Evolutionary conservation across 2,888 invertebrate species (phyloP).

Genomic region (Dryocosmus kuriphilus): DNA sequence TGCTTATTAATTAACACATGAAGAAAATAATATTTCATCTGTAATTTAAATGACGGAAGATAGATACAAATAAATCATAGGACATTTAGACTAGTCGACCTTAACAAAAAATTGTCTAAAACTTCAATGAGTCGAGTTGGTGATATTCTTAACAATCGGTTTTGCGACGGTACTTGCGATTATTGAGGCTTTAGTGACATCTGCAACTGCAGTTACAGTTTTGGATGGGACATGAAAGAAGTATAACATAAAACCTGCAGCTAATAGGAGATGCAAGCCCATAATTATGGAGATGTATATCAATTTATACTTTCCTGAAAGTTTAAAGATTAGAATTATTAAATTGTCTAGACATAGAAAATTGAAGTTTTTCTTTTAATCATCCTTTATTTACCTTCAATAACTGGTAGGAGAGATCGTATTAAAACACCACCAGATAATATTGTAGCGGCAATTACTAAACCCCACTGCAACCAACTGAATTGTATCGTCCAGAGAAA

Average conservation of each 20-base stretch:
- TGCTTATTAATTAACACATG: neutral
- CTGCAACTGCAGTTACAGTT: neutral
- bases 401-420: conserved; percentile 88
- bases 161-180: conserved; percentile 33
- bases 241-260: conserved; percentile 91
- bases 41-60: neutral
- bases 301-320: conserved; percentile 80
- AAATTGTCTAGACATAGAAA: neutral
- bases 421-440: conserved; percentile 93
- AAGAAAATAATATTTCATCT: conserved; percentile 8
- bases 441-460: conserved; percentile 89
- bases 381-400: conserved; percentile 74
- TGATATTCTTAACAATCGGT: neutral
- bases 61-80: neutral
- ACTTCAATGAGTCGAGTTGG: conserved; percentile 1
- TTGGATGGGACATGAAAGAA: conserved; percentile 83
- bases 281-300: conserved; percentile 84
- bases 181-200: conserved; percentile 22
- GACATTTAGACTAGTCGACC: conserved; percentile 24
- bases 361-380: neutral
- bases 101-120: neutral
- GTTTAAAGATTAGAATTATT: conserved; percentile 35
- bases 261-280: conserved; percentile 88
- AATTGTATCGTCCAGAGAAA: conserved; percentile 94
- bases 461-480: conserved; percentile 91